Conservation (phyloP, 35 echinoderm and acorn worm genomes). For the Ophiothrix spiculata region DNA sequence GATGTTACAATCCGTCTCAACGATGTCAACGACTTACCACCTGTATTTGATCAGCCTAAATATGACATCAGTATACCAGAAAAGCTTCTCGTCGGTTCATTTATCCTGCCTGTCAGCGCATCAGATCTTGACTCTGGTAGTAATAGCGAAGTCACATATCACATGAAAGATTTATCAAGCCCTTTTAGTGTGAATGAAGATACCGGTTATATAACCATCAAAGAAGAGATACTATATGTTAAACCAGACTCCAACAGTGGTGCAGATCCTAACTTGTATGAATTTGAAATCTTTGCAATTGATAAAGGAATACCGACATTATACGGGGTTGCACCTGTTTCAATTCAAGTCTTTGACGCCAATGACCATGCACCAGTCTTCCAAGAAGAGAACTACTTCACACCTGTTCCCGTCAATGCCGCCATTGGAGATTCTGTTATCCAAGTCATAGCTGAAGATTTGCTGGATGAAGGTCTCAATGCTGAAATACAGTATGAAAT, state of each 20-base stretch:
- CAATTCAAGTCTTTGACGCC: conserved; percentile 59
- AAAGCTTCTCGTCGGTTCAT: conserved; percentile 34
- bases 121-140: conserved; percentile 58
- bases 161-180: conserved; percentile 59
- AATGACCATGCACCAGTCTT: conserved; percentile 85
- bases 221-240: conserved; percentile 50
- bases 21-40: conserved; percentile 89
- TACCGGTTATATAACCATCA: conserved; percentile 53
- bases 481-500: conserved; percentile 77
- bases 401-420: conserved; percentile 54
- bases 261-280: conserved; percentile 67
- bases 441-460: conserved; percentile 66
- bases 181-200: conserved; percentile 27
- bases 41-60: conserved; percentile 33
- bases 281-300: conserved; percentile 64
- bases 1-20: conserved; percentile 57
- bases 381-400: conserved; percentile 51
- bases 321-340: conserved; percentile 54
- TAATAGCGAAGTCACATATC: conserved; percentile 54
- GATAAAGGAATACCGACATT: conserved; percentile 74
- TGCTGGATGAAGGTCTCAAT: conserved; percentile 72
- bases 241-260: conserved; percentile 6
- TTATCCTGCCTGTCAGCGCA: conserved; percentile 52
- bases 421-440: conserved; percentile 22
- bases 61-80: conserved; percentile 53